These are phyloP conservation scores for Prionailurus viverrinus DNA, from an alignment of 2,113 vertebrate genomes.

Conservation along the genomic window DNA sequence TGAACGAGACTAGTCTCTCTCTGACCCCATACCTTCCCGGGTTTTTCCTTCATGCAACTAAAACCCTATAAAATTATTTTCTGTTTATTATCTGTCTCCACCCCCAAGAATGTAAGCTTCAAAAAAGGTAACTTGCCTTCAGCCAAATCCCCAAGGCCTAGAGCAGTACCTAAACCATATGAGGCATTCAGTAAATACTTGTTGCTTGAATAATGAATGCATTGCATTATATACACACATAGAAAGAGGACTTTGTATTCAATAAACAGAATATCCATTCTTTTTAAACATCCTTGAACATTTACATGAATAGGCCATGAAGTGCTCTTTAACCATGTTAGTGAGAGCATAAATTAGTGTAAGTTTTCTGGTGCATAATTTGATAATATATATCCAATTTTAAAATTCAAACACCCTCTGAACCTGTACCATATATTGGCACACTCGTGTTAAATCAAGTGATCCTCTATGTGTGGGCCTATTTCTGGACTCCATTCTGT, in stretches of 20 bases:
- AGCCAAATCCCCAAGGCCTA: slow-evolving; percentile 12
- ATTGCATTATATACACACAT: background rate
- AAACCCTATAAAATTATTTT: background rate
- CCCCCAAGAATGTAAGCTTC: background rate
- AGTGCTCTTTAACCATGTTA: background rate
- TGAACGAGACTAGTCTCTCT: background rate
- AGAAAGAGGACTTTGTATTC: slow-evolving; percentile 48
- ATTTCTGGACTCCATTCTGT: background rate
- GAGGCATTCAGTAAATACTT: slow-evolving; percentile 55
- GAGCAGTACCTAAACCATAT: background rate
- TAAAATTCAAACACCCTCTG: slow-evolving; percentile 46
- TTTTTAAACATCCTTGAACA: slow-evolving; percentile 33
- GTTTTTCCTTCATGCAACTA: slow-evolving; percentile 5
- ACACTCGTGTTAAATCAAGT: slow-evolving; percentile 16
- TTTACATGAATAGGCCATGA: background rate
- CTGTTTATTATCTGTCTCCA: background rate
- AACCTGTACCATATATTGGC: slow-evolving; percentile 29
- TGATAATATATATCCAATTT: background rate
- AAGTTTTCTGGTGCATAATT: slow-evolving; percentile 34
- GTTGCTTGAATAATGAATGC: slow-evolving; percentile 16
- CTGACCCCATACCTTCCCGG: background rate
- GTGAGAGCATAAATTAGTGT: slow-evolving; percentile 17
- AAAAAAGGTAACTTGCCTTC: slow-evolving; percentile 32
- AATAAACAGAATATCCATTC: slow-evolving; percentile 47
- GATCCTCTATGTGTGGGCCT: background rate